Base-by-base conservation (phyloP, 1,140 invertebrate genomes). In the Anastatus disparis region DNA sequence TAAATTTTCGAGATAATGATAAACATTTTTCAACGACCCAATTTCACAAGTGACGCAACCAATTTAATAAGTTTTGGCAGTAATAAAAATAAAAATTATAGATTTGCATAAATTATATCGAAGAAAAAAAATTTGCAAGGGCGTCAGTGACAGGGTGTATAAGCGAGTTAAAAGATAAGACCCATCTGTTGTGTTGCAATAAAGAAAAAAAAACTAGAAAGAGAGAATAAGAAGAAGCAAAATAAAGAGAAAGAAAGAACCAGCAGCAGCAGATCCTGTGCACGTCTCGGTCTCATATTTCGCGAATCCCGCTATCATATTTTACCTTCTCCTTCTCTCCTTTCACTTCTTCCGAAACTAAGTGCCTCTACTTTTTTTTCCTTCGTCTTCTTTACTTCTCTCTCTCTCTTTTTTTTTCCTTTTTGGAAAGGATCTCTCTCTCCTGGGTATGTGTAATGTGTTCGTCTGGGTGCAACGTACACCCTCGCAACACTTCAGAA, bases 221-320 rank as follows among this genome's bases (percentile, higher is more conserved):
- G 58, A 42, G 38, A 42, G 22, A 24, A 8, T 10, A 13, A 22
- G 17, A 26, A 22, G 9, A 26, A 59, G 13, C 24, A 13, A 27
- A 24, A 29, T 2, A 52, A 48, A 66, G 65, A 66, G 74, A 44
- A 42, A 67, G 64, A 63, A 13, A 22, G 40, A 26, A 35, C 42
- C 50, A 66, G 44, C n/a, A 27, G 80, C 78, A 77, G 74, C 63
- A 73, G 73, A 77, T 77, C 78, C 75, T 73, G 75, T 74, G n/a
- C n/a, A n/a, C 76, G 77, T 75, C 58, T 67, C 58, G 69, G 72
- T 76, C 74, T 66, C 69, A 73, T 77, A 82, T 82, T 82, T 80
- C 80, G 77, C 77, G 75, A 79, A 75, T 76, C 58, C 61, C 65
- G 73, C 75, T 79, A 78, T 82, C 78, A 82, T 82, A 80, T 81